phyloP scores from a whole-genome alignment of 2,797 vertebrate species.

The Cyprinella venusta region DNA sequence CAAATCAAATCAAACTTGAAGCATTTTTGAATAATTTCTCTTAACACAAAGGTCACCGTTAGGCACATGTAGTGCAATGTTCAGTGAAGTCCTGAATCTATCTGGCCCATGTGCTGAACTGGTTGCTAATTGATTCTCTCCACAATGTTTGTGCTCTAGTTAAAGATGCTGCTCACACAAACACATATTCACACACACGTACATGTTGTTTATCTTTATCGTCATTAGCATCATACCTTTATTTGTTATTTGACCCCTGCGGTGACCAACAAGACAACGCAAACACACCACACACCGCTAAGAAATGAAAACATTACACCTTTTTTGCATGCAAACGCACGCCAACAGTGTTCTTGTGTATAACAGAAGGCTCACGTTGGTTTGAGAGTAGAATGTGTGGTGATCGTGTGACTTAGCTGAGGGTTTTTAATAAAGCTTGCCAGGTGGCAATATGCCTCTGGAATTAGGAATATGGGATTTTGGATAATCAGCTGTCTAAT shows the following conservation, averaged over 20 bases:
- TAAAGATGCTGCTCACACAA: conserved; percentile 2
- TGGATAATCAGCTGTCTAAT: conserved; percentile 24
- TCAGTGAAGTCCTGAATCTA: conserved; percentile 25
- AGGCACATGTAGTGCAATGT: neutral
- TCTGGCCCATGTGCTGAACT: conserved; percentile 11
- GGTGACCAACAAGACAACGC: conserved; percentile 10
- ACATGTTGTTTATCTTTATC: conserved; percentile 21
- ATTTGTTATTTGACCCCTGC: conserved; percentile 13
- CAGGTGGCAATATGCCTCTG: neutral
- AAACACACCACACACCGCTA: neutral
- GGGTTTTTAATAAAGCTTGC: conserved; percentile 41
- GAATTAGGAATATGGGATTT: conserved; percentile 46
- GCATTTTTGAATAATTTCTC: too few species aligned
- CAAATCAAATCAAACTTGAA: too few species aligned
- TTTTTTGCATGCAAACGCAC: conserved; percentile 17
- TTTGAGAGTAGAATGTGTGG: neutral
- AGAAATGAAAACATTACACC: conserved; percentile 3
- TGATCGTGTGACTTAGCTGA: conserved; percentile 9
- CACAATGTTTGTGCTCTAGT: conserved; percentile 15
- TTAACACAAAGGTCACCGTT: too few species aligned
- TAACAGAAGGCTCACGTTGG: conserved; percentile 2
- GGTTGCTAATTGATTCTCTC: conserved; percentile 44
- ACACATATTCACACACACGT: conserved; percentile 6
- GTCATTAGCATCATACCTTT: conserved; percentile 28
- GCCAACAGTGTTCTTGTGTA: neutral